Evolutionary conservation across 2,888 invertebrate species (phyloP), one percentile per base, ranked within the genome.

Genomic region (Eupithecia vulgata): DNA sequence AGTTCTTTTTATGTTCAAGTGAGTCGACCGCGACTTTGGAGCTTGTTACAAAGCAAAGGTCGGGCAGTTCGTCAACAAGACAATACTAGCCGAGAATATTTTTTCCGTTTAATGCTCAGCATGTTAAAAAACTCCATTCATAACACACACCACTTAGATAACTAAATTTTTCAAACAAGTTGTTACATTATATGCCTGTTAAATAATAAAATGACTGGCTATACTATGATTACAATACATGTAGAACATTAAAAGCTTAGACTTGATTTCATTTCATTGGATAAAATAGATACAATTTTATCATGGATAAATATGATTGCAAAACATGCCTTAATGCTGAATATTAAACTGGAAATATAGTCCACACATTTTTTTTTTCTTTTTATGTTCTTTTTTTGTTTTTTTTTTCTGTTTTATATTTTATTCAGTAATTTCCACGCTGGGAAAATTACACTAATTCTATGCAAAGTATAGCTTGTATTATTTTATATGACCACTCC

Each of bases 391-490:
- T 84, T 85, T 84, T 87, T 83, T 84, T 85, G 84, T 87, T 83
- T 84, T 83, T 87, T 82, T 83, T 83, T 83, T 87, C n/a, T n/a
- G n/a, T n/a, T 84, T 81, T 78, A 82, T 83, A 86, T 86, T 86
- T 85, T 86, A 83, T 84, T 87, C 86, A 94, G 94, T 94, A 93
- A 94, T 94, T 95, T 95, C 93, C 95, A 95, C 95, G 95, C 95
- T 95, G 95, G 96, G 96, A 97, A 97, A 97, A 97, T 96, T 96
- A 96, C 97, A 97, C 97, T 97, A 97, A 96, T 97, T 97, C 96
- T 97, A 97, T 97, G 97, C 97, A 97, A 97, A 97, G 97, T 97
- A 97, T 97, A 97, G 97, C 96, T 97, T 97, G 97, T 97, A 97
- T 94, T 89, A 90, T 93, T 84, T 91, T 89, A 93, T 89, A 90